Evolutionary conservation across 2,888 invertebrate genomes (phyloP).

Genomic region (Heteropelma amictum): DNA sequence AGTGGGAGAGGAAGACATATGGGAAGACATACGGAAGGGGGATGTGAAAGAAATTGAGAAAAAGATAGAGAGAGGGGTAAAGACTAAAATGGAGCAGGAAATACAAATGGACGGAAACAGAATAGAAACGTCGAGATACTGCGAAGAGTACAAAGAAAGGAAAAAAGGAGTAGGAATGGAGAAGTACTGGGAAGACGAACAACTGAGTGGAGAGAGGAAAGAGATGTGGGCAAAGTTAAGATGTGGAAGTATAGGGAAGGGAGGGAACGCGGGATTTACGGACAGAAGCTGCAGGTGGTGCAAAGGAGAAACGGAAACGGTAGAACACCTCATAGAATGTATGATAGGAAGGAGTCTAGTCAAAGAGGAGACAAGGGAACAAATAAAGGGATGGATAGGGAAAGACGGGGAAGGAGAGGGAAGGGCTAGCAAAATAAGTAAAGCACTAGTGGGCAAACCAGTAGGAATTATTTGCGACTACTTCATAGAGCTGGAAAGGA

Average conservation of each 20-base stretch:
- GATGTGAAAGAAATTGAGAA: background rate
- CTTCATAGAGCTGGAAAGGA: too few relatives aligned
- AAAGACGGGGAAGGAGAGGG: too few relatives aligned
- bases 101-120: background rate
- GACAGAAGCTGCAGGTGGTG: background rate
- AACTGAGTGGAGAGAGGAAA: background rate
- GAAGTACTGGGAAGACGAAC: background rate
- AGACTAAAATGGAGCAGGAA: background rate
- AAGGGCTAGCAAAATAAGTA: too few relatives aligned
- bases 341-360: background rate
- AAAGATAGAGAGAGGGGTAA: background rate
- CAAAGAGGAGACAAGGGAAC: too few relatives aligned
- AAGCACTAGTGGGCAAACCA: too few relatives aligned
- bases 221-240: background rate
- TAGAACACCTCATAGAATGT: background rate
- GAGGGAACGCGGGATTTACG: background rate
- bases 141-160: background rate
- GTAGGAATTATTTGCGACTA: too few relatives aligned
- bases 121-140: background rate
- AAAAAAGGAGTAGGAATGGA: background rate
- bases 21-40: background rate
- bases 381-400: too few relatives aligned
- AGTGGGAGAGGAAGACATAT: background rate
- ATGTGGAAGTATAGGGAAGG: background rate
- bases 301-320: background rate